Evolutionary conservation across 2,888 invertebrate genomes (phyloP).

Genomic region (Drosophila acutilabella): DNA sequence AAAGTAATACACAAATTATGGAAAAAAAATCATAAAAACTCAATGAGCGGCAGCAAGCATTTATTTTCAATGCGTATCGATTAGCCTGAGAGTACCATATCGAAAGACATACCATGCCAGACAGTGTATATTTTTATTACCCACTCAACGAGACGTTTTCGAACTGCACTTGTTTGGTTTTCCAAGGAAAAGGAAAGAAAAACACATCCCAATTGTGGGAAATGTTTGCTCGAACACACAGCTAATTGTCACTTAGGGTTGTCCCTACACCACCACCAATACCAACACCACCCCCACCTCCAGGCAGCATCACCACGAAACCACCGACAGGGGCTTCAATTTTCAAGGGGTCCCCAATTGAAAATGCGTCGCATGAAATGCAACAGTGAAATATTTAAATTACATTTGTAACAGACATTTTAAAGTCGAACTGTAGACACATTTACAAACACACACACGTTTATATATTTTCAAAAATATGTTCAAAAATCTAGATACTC

Average conservation of each 20-base stretch:
- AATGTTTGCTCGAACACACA: slow-evolving; percentile 45
- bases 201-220: slow-evolving; percentile 51
- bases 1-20: slow-evolving; percentile 54
- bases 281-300: background rate
- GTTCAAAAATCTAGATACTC: too few relatives aligned
- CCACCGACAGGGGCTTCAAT: slow-evolving; percentile 29
- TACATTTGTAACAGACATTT: slow-evolving; percentile 58
- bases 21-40: slow-evolving; percentile 7
- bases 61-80: slow-evolving; percentile 49
- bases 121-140: slow-evolving; percentile 51
- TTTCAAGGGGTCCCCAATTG: slow-evolving; percentile 31
- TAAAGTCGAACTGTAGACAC: slow-evolving; percentile 44
- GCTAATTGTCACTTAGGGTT: slow-evolving; percentile 68
- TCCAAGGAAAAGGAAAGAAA: slow-evolving; percentile 5
- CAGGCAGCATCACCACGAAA: slow-evolving; percentile 1
- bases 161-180: slow-evolving; percentile 47
- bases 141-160: slow-evolving; percentile 35
- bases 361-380: slow-evolving; percentile 33
- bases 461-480: slow-evolving; percentile 7
- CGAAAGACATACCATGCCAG: slow-evolving; percentile 6
- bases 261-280: slow-evolving; percentile 23
- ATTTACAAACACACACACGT: slow-evolving; percentile 21
- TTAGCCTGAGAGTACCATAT: slow-evolving; percentile 37
- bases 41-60: slow-evolving; percentile 14
- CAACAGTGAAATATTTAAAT: slow-evolving; percentile 57